Evolutionary conservation across 2,113 vertebrate species (phyloP), one percentile per base, ranked within the genome.

Genomic region (Oostethus manadensis): DNA sequence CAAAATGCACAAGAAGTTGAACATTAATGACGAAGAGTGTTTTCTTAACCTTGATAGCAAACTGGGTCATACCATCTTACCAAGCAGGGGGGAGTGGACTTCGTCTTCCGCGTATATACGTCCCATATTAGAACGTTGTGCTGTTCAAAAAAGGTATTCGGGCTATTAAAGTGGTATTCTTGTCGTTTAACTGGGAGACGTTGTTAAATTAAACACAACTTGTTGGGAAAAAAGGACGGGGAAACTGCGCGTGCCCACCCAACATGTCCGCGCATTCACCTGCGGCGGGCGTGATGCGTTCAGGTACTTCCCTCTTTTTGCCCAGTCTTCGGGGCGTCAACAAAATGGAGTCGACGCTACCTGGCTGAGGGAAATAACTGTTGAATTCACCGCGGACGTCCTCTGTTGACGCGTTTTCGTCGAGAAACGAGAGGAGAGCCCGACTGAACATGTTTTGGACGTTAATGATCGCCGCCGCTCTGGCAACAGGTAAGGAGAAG

Each of bases 401-500:
- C 13, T 17, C 13, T 44, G 22, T 18, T 1, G 18, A 8, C 14
- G 13, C 7, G 18, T 43, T 56, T 42, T 44, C 18, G 23, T 10
- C 0, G n/a, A 26, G 42, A n/a, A 20, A 33, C 3, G 43, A 6
- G 0, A 46, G 10, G 6, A 65, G 17, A 64, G 1, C 0, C 1
- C 0, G 56, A 70, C 13, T 54, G 10, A 84, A 71, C 1, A 87
- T 80, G 84, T 74, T 84, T 14, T 80, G 81, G 82, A 67, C 42
- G 17, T 9, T 85, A 4, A 23, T 87, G 21, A 13, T 82, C 61
- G 75, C 51, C 56, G 78, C 70, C 20, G 57, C 86, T 18, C 72
- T 87, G 78, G 81, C 84, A 40, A 69, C 84, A 86, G 87, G 87
- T 89, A 73, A 77, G 79, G 21, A 55, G 16, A 29, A 10, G 50